A percentile compares a stretch with the other conserved stretches of the same genome.
These are phyloP conservation scores for Cliona cf. orientalis DNA, from an alignment of 37 sponge, comb jelly and placozoan species.

Conservation along the genomic window DNA sequence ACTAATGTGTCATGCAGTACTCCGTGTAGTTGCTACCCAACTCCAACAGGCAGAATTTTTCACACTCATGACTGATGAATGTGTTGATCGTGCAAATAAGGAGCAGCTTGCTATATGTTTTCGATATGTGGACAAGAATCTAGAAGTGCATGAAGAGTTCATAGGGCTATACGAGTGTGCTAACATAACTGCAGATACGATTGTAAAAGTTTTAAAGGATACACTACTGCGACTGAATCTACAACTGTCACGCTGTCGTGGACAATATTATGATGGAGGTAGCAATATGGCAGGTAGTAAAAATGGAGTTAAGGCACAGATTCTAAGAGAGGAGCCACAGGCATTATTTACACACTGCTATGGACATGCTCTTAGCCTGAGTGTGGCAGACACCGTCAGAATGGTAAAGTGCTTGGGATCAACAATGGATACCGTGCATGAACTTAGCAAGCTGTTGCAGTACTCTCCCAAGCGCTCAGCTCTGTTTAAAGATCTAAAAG, in stretches of 20 bases:
- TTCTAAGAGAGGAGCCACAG: constrained; percentile 40
- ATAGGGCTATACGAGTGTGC: constrained; percentile 31
- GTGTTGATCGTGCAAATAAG: constrained; percentile 38
- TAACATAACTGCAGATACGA: constrained; percentile 16
- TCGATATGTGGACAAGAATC: constrained; percentile 28
- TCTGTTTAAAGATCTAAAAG: constrained; percentile 13
- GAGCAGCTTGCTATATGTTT: constrained; percentile 49
- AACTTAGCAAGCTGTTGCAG: constrained; percentile 52
- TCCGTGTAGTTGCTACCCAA: constrained; percentile 2
- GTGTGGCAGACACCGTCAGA: constrained; percentile 17
- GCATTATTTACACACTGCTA: constrained; percentile 54
- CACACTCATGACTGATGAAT: constrained; percentile 49
- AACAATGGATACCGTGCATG: constrained; percentile 39
- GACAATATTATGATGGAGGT: constrained; percentile 60
- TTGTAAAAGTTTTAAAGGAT: constrained; percentile 34
- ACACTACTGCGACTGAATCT: constrained; percentile 25
- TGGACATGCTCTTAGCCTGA: constrained; percentile 58
- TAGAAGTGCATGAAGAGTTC: constrained; percentile 47
- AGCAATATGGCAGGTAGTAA: constrained; percentile 38
- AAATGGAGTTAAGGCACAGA: constrained; percentile 47
- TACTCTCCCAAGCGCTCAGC: constrained; percentile 43
- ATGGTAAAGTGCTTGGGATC: constrained; percentile 10
- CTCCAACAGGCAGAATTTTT: constrained; percentile 28
- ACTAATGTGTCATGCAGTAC: constrained; percentile 26
- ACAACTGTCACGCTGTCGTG: constrained; percentile 24